These are phyloP conservation scores for Machimus rusticus DNA, from an alignment of 2,888 invertebrate genomes.

Conservation along the genomic window DNA sequence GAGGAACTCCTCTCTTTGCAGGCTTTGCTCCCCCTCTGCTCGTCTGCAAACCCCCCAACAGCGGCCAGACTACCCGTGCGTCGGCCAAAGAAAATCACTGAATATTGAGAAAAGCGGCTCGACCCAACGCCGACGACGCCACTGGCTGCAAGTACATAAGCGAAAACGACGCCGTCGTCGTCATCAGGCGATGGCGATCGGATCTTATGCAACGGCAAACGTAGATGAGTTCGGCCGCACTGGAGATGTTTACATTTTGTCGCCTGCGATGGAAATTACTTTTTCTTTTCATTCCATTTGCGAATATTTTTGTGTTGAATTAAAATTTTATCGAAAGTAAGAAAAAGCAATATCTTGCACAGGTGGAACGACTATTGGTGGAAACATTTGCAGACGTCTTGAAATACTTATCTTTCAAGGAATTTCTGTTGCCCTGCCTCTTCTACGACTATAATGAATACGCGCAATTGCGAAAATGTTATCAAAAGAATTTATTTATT, in stretches of 20 bases:
- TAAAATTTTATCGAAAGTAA: not conserved
- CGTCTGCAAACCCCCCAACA: not conserved
- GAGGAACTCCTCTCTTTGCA: not conserved
- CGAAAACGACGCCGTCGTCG: not conserved
- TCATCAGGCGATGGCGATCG: not conserved
- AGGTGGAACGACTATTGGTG: not conserved
- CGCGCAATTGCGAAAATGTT: too few relatives aligned
- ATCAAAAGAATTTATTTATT: too few relatives aligned
- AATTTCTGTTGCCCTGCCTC: not conserved
- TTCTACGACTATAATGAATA: not conserved
- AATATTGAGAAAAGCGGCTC: not conserved
- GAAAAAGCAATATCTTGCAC: not conserved
- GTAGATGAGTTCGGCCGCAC: not conserved
- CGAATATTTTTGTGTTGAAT: not conserved
- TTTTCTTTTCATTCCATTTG: not conserved
- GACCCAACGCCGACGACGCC: not conserved
- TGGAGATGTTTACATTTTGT: not conserved
- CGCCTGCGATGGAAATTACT: not conserved
- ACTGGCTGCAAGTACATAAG: not conserved
- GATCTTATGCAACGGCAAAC: not conserved
- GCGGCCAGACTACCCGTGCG: not conserved
- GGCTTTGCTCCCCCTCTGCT: not conserved
- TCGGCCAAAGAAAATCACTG: not conserved
- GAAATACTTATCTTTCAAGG: not conserved
- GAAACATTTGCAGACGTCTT: not conserved